Evolutionary conservation across 2,797 vertebrate genomes (phyloP).

Genomic region (Scolopax rusticola): DNA sequence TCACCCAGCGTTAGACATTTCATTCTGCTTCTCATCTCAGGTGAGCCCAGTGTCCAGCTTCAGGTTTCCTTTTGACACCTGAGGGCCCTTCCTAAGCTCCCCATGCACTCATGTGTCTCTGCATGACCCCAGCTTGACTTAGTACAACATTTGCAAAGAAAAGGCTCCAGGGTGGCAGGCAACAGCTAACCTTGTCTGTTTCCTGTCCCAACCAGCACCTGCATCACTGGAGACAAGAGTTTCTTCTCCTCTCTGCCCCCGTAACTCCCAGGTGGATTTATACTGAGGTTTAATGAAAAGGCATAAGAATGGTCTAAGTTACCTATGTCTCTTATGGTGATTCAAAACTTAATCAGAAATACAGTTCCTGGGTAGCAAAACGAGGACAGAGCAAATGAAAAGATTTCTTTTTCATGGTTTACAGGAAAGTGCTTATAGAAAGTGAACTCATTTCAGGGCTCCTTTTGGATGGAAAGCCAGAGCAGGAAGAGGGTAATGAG

Average conservation of each 20-base stretch:
- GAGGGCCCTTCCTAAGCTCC: background rate
- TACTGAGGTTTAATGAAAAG: background rate
- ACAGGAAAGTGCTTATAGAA: background rate
- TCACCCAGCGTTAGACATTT: background rate
- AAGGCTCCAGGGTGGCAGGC: background rate
- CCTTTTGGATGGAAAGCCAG: background rate
- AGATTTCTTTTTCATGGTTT: background rate
- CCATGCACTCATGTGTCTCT: background rate
- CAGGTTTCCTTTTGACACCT: background rate
- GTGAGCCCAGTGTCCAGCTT: background rate
- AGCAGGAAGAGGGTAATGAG: background rate
- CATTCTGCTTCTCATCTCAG: accelerated
- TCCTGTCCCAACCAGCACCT: background rate
- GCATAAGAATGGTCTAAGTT: background rate
- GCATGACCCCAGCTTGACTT: background rate
- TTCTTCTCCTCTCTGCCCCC: accelerated
- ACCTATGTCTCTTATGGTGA: background rate
- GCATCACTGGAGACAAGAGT: background rate
- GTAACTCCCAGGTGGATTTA: background rate
- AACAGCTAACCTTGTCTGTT: background rate
- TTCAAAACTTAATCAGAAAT: background rate
- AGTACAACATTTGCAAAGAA: background rate
- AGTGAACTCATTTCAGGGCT: background rate
- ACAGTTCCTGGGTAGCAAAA: background rate
- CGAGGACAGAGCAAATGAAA: background rate